phyloP scores from a whole-genome alignment of 2,113 vertebrate genomes.

The Dasyornis broadbenti region DNA sequence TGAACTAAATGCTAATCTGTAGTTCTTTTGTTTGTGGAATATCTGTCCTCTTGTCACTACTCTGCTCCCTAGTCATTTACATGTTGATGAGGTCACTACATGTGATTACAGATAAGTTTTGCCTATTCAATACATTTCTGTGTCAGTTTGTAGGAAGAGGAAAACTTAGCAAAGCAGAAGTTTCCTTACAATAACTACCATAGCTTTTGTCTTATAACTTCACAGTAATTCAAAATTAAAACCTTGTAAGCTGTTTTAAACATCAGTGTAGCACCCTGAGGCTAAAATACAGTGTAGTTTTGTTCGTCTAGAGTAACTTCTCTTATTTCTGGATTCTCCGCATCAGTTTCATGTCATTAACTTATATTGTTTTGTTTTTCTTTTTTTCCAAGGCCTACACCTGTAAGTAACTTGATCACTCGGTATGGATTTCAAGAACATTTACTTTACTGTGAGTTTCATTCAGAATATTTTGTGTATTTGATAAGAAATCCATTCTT shows the following conservation, averaged over 20 bases:
- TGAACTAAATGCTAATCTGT: not conserved
- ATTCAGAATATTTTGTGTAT: slow-evolving; percentile 5
- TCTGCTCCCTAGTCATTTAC: fast-evolving
- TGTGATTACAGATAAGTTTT: not conserved
- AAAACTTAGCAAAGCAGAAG: not conserved
- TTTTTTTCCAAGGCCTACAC: slow-evolving; percentile 80
- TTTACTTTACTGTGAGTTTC: slow-evolving; percentile 92
- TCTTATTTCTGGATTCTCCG: not conserved
- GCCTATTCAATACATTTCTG: not conserved
- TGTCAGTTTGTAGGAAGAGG: not conserved
- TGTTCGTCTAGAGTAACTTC: not conserved
- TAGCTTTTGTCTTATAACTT: not conserved
- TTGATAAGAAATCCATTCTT: not conserved
- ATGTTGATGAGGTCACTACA: not conserved
- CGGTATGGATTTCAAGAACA: slow-evolving; percentile 92
- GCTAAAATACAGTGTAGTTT: not conserved
- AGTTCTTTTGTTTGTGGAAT: not conserved
- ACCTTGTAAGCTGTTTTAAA: not conserved
- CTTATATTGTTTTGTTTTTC: not conserved
- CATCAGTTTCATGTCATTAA: not conserved
- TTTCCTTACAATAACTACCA: not conserved
- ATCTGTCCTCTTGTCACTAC: not conserved
- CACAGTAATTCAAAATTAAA: not conserved
- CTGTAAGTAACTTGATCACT: slow-evolving; percentile 86
- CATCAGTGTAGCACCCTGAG: not conserved